Evolutionary conservation across 2,113 vertebrate genomes (phyloP).

Genomic region (Thunnus thynnus): DNA sequence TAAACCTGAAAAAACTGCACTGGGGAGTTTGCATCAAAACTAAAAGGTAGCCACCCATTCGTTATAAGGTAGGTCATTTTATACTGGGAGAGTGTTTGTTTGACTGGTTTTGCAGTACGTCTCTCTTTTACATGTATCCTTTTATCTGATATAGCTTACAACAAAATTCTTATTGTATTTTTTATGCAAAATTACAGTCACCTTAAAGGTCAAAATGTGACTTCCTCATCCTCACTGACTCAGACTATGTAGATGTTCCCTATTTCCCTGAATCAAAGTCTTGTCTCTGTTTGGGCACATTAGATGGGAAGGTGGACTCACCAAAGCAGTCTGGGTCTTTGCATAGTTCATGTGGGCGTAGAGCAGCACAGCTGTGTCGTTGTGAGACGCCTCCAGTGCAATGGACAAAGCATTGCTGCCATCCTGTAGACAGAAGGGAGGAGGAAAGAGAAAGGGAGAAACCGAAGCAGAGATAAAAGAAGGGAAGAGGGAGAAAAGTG

Average conservation of each 20-base stretch:
- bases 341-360: slow-evolving; percentile 88
- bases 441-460: neutral
- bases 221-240: neutral
- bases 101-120: neutral
- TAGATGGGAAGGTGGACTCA: slow-evolving; percentile 72
- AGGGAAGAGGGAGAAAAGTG: slow-evolving; percentile 12
- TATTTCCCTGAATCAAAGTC: neutral
- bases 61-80: neutral
- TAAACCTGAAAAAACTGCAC: neutral
- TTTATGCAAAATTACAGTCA: no score
- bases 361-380: slow-evolving; percentile 92
- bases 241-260: neutral
- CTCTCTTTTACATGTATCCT: neutral
- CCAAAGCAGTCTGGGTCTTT: slow-evolving; percentile 78
- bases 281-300: neutral
- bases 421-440: slow-evolving; percentile 85
- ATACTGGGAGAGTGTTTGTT: neutral
- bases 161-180: neutral
- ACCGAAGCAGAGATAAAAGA: neutral
- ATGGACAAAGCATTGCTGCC: slow-evolving; percentile 94
- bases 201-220: neutral
- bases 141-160: neutral
- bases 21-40: neutral
- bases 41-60: neutral
- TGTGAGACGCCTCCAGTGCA: slow-evolving; percentile 92